A percentile compares a stretch with the other conserved stretches of the same genome.
These are phyloP conservation scores for Bostrychus sinensis DNA, from an alignment of 2,113 vertebrate genomes.

Conservation along the genomic window DNA sequence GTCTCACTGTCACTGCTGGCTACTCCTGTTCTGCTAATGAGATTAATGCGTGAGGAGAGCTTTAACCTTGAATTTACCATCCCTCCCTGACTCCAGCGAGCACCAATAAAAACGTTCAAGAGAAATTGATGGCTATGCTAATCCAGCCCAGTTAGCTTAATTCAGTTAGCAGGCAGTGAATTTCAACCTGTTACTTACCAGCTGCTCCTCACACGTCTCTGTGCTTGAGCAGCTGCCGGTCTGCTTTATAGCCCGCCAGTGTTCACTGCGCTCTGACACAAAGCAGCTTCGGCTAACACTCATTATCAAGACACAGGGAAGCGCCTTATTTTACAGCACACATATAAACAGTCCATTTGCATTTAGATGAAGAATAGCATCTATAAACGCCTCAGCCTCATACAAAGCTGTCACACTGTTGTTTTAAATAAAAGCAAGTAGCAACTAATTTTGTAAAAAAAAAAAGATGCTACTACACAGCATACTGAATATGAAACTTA, in stretches of 20 bases:
- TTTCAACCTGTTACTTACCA: conserved; percentile 63
- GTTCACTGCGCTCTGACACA: conserved; percentile 60
- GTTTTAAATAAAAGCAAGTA: conserved; percentile 19
- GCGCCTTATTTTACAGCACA: conserved; percentile 49
- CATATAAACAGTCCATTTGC: conserved; percentile 66
- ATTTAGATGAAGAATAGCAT: conserved; percentile 66
- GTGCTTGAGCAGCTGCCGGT: conserved; percentile 58
- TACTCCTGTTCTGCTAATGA: conserved; percentile 51
- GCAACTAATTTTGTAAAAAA: not conserved
- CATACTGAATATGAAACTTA: no score
- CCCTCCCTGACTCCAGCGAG: conserved; percentile 37
- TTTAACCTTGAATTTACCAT: conserved; percentile 69
- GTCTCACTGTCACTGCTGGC: conserved; percentile 19
- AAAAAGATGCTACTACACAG: no score
- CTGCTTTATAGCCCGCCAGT: conserved; percentile 49
- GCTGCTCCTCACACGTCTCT: conserved; percentile 23
- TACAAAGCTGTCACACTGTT: conserved; percentile 22
- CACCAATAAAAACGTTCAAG: conserved; percentile 49
- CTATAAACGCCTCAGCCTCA: conserved; percentile 34
- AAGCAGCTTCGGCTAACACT: conserved; percentile 49
- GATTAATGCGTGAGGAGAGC: conserved; percentile 59
- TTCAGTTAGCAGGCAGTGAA: conserved; percentile 64
- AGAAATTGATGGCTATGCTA: conserved; percentile 65
- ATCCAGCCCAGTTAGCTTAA: conserved; percentile 60
- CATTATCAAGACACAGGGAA: conserved; percentile 57